Conservation (phyloP, 1,140 invertebrate genomes). For the Zaprionus nigranus region DNA sequence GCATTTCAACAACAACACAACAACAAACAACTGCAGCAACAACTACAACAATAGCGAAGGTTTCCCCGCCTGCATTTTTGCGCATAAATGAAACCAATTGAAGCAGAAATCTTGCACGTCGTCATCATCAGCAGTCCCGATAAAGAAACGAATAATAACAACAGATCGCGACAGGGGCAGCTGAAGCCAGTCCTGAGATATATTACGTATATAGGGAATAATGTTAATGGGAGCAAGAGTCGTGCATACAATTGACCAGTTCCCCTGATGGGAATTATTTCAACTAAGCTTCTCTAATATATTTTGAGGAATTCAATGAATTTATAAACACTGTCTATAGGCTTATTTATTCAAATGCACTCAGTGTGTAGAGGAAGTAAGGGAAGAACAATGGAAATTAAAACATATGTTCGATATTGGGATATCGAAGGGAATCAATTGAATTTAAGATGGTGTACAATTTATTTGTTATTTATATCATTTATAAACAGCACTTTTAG, state of each 20-base stretch:
- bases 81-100: conserved; percentile 78
- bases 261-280: not conserved
- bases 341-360: not conserved
- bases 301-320: not conserved
- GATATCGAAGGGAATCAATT: too few species aligned
- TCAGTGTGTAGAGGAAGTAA: not conserved
- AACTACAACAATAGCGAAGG: conserved; percentile 29
- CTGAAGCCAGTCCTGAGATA: conserved; percentile 11
- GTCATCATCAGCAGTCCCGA: conserved; percentile 31
- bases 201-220: not conserved
- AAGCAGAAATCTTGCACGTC: conserved; percentile 78
- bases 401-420: too few species aligned
- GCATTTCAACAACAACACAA: conserved; percentile 32
- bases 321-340: not conserved
- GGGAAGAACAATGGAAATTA: too few species aligned
- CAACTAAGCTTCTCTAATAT: not conserved
- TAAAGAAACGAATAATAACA: conserved; percentile 67
- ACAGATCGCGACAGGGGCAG: conserved; percentile 30
- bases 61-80: conserved; percentile 63
- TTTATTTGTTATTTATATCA: not conserved
- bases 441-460: too few species aligned
- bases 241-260: conserved; percentile 1
- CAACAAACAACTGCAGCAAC: not conserved
- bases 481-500: not conserved
- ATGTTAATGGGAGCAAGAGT: not conserved